These are phyloP conservation scores for Lasioglossum morio DNA, from an alignment of 2,888 invertebrate species.

Conservation along the genomic window DNA sequence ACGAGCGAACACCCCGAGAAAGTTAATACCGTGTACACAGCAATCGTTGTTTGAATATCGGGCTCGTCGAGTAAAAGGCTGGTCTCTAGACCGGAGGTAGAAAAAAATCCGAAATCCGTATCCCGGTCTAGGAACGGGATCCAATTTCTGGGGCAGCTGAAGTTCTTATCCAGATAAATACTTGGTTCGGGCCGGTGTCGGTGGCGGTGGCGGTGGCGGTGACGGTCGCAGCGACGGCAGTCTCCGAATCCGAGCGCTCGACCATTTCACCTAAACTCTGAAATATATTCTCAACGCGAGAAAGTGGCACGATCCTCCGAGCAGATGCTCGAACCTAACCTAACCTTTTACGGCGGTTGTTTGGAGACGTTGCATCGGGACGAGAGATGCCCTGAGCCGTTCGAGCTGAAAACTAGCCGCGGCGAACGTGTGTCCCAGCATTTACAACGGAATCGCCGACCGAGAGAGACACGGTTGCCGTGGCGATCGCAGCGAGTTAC, in stretches of 20 bases:
- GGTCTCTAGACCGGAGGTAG: background rate
- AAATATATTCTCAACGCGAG: background rate
- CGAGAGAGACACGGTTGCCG: background rate
- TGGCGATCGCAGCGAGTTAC: slow-evolving; percentile 4
- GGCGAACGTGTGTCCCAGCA: background rate
- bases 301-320: slow-evolving; percentile 2
- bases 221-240: background rate
- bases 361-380: slow-evolving; percentile 8
- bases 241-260: background rate
- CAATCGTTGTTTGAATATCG: background rate
- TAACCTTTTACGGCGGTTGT: slow-evolving; percentile 17
- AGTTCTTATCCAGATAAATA: slow-evolving; percentile 10
- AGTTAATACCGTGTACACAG: slow-evolving; percentile 10
- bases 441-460: background rate
- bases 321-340: background rate
- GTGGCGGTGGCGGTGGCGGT: too few relatives aligned
- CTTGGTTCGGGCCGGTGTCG: background rate
- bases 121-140: slow-evolving; percentile 1
- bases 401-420: slow-evolving; percentile 12
- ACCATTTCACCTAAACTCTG: slow-evolving; percentile 6
- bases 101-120: background rate
- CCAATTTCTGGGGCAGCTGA: slow-evolving; percentile 6
- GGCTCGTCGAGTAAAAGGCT: background rate
- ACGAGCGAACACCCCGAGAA: background rate
- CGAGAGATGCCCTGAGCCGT: background rate